Evolutionary conservation across 2,113 vertebrate genomes (phyloP).

Genomic region (Bambusicola thoracicus): DNA sequence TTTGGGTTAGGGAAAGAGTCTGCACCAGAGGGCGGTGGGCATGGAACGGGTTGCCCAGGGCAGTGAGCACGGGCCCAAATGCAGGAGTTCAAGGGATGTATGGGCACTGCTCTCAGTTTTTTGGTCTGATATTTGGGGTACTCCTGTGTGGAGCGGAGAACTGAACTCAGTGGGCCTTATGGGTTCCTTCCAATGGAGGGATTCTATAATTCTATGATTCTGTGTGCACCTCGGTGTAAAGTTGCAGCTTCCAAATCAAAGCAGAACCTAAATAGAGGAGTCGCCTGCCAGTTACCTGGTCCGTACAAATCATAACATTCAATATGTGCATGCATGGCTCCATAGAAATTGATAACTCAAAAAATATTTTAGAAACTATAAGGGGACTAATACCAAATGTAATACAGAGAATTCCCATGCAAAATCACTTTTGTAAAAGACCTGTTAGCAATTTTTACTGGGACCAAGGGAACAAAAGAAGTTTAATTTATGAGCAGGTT

Average conservation of each 20-base stretch:
- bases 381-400: background rate
- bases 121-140: no score
- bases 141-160: no score
- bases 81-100: no score
- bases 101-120: no score
- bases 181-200: no score
- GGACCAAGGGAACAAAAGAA: background rate
- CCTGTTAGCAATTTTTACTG: background rate
- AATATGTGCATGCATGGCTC: background rate
- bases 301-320: rapidly evolving
- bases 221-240: background rate
- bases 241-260: background rate
- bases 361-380: background rate
- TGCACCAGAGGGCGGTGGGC: no score
- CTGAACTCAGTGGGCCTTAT: no score
- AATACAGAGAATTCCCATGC: background rate
- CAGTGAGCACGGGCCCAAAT: no score
- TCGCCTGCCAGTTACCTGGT: background rate
- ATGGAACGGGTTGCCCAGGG: no score
- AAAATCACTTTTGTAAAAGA: background rate
- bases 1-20: no score
- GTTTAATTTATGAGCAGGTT: background rate
- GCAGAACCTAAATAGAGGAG: background rate
- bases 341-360: background rate
- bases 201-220: no score